Evolutionary conservation across 1,140 invertebrate species (phyloP).

Genomic region (Marisa cornuarietis): DNA sequence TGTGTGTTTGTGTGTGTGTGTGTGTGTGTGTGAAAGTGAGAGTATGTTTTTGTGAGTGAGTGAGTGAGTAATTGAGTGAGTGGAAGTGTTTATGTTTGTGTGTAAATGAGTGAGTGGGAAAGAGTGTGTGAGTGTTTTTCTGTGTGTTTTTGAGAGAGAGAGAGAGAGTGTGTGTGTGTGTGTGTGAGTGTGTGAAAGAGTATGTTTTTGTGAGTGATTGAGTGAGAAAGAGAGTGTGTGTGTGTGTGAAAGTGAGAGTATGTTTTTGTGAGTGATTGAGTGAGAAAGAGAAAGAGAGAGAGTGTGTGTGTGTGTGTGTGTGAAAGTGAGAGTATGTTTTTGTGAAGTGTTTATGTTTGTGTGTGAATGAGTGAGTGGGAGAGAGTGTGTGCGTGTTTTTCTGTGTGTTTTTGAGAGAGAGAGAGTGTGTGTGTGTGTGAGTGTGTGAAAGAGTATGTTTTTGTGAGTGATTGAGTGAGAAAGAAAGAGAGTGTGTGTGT

Average conservation of each 20-base stretch:
- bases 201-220: constrained; percentile 2
- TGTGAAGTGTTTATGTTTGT: too few relatives aligned
- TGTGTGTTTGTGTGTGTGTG: not conserved
- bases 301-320: not conserved
- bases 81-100: not conserved
- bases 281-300: too few relatives aligned
- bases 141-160: too few relatives aligned
- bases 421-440: too few relatives aligned
- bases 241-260: too few relatives aligned
- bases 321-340: too few relatives aligned
- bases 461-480: not conserved
- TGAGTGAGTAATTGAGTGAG: too few relatives aligned
- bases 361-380: not conserved
- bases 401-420: too few relatives aligned
- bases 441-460: too few relatives aligned
- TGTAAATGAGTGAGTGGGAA: not conserved
- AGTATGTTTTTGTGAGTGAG: not conserved
- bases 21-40: too few relatives aligned
- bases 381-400: not conserved
- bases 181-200: not conserved
- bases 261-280: too few relatives aligned
- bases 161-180: too few relatives aligned
- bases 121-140: not conserved
- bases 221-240: not conserved
- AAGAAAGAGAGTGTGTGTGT: not conserved